These are phyloP conservation scores for Holacanthella duospinosa DNA, from an alignment of 2,888 invertebrate genomes.

Conservation along the genomic window DNA sequence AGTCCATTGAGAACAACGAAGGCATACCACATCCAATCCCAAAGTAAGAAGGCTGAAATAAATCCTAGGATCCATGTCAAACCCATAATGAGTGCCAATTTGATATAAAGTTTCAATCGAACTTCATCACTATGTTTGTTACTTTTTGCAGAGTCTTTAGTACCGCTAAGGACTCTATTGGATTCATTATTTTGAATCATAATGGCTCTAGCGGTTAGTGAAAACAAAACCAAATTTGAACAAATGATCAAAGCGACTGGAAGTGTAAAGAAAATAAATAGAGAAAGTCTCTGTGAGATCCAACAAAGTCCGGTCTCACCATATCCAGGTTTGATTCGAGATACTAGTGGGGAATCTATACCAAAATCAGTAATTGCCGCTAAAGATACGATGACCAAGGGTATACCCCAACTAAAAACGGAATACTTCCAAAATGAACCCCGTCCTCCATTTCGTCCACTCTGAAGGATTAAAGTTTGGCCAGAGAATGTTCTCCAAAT, in stretches of 20 bases:
- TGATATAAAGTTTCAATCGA: conserved; percentile 40
- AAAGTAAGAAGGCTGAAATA: conserved; percentile 40
- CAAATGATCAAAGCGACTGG: conserved; percentile 42
- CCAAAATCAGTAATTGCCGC: conserved; percentile 28
- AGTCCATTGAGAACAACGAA: conserved; percentile 45
- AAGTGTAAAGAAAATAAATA: conserved; percentile 42
- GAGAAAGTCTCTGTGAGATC: conserved; percentile 41
- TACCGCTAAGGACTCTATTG: conserved; percentile 14
- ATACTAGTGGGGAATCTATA: conserved; percentile 14
- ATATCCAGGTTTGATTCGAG: conserved; percentile 29
- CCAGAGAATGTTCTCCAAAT: conserved; percentile 43
- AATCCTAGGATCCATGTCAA: conserved; percentile 45
- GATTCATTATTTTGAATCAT: conserved; percentile 25
- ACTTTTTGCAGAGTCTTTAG: conserved; percentile 5
- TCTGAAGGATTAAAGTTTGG: background rate
- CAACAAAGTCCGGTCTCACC: conserved; percentile 41
- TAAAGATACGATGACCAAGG: conserved; percentile 39
- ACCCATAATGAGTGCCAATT: conserved; percentile 44
- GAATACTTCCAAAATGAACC: conserved; percentile 38
- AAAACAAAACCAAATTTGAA: conserved; percentile 41
- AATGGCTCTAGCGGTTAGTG: conserved; percentile 38
- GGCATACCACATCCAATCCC: conserved; percentile 42
- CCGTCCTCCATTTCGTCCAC: conserved; percentile 5
- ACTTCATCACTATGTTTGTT: conserved; percentile 19
- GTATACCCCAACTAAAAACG: conserved; percentile 42